Evolutionary conservation across 2,113 vertebrate genomes (phyloP).

Genomic region (Halichoeres trimaculatus): DNA sequence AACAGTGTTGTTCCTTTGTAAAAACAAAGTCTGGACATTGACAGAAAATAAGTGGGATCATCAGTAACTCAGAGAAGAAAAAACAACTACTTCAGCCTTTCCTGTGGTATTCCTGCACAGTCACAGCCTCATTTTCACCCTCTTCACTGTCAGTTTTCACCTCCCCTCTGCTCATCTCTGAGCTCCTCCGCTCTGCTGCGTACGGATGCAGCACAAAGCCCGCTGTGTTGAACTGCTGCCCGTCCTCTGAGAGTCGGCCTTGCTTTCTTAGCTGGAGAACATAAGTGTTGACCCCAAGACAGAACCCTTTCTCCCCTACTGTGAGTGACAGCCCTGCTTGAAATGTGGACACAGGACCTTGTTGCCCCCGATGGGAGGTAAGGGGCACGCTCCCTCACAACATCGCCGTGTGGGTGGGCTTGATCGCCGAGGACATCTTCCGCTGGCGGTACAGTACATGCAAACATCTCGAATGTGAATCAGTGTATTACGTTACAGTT

Average conservation of each 20-base stretch:
- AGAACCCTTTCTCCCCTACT: constrained; percentile 81
- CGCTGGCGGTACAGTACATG: constrained; percentile 76
- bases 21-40: no score
- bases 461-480: constrained; percentile 76
- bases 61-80: background rate
- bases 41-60: no score
- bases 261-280: constrained; percentile 89
- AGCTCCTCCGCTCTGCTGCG: constrained; percentile 47
- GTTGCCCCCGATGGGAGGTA: constrained; percentile 78
- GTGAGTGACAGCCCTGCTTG: constrained; percentile 80
- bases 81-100: background rate
- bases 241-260: constrained; percentile 73
- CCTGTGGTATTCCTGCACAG: background rate
- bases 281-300: constrained; percentile 85
- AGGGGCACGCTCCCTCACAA: constrained; percentile 75
- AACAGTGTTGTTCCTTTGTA: no score
- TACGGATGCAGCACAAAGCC: constrained; percentile 77
- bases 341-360: constrained; percentile 81
- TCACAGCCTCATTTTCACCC: constrained; percentile 4
- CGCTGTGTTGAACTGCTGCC: constrained; percentile 77
- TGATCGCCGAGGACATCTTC: constrained; percentile 76
- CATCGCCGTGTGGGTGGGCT: constrained; percentile 84
- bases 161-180: constrained; percentile 58
- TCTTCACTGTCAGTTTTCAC: constrained; percentile 26
- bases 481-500: constrained; percentile 73